Base-by-base conservation (phyloP, 2,113 vertebrate species). In the Microtus ochrogaster region DNA sequence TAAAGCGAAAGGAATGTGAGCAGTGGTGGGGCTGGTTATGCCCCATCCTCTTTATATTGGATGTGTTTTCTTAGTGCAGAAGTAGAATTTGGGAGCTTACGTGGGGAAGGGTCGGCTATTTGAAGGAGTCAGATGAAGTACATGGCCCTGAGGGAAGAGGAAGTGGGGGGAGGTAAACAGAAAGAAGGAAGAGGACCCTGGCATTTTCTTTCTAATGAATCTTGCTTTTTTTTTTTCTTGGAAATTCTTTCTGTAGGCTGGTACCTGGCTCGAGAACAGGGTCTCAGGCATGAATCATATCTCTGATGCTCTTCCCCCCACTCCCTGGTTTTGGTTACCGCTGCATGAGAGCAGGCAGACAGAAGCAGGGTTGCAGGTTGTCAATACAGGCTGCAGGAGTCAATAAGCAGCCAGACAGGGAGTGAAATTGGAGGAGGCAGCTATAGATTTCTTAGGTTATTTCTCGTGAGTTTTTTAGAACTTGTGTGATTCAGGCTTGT, bases 391-490 rank as follows among this genome's bases (percentile, higher is more conserved):
- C 98, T 98, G 96, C 91, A 97, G 97, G 98, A 98, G 98, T 98
- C 98, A 98, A 97, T 98, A 98, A 96, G 96, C 77, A 94, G 93
- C 95, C 95, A 98, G 97, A 97, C 97, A 98, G 94, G 94, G 97
- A 98, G 94, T 94, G 93, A 98, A 98, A 98, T 92, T 98, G 98
- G 98, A 94, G 97, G 97, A 98, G 98, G 98, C 98, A 98, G 97
- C 97, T 98, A 98, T 98, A 93, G 98, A 98, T 98, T 98, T 98
- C 96, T 97, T 96, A 87, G 95, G 97, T 98, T 98, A 98, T 98
- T 98, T 98, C 98, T 98, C 98, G 93, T 97, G 98, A 98, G 95
- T 98, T 98, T 98, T 98, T 98, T 94, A 97, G 97, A 98, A 98
- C 90, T 98, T 0, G 0, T 97, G 96, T 98, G 98, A 98, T 98